Base-by-base conservation (phyloP, 2,888 invertebrate genomes). In the Oscheius sp. region DNA sequence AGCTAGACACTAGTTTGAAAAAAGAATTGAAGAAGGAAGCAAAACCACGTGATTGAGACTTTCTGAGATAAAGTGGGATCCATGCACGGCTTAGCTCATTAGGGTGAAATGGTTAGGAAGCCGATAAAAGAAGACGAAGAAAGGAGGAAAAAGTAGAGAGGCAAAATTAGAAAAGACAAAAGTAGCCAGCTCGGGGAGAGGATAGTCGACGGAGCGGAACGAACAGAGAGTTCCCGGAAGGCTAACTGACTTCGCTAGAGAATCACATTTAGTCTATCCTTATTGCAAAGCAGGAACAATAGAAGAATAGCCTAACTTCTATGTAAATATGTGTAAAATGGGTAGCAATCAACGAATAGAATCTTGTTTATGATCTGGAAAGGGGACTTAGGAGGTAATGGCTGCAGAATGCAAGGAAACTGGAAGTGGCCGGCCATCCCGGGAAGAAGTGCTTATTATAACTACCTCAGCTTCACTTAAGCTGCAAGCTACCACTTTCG, bases 231-330 rank as follows among this genome's bases (percentile, higher is more conserved):
- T 52, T 13, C 49, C 61, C 66, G 66, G 66, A 66, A 66, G 66
- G 49, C 52, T 52, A 52, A 27, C 52, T 66, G 66, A 66, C 66
- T 49, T 66, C 66, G 66, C 43, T n/a, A 29, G 35, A 66, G 66
- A 66, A 66, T 66, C 66, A 52, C 66, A 66, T 66, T 66, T 66
- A 29, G 66, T 35, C 49, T 29, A 13, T 25, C 12, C 12, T 21
- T 23, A 3, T 9, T 35, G 35, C 35, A 35, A 9, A n/a, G 25
- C 3, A 55, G 55, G 55, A 55, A 25, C 55, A 55, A 55, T 18
- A 55, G 35, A 35, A 35, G 35, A 35, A n/a, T n/a, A n/a, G n/a
- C n/a, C 35, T 35, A 35, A 35, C 5, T 35, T 9, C 35, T 35
- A n/a, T 35, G 35, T 35, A 35, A 35, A 35, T 35, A 35, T 35